phyloP scores from a whole-genome alignment of 2,888 invertebrate genomes.

The Philhelius pedissequus region DNA sequence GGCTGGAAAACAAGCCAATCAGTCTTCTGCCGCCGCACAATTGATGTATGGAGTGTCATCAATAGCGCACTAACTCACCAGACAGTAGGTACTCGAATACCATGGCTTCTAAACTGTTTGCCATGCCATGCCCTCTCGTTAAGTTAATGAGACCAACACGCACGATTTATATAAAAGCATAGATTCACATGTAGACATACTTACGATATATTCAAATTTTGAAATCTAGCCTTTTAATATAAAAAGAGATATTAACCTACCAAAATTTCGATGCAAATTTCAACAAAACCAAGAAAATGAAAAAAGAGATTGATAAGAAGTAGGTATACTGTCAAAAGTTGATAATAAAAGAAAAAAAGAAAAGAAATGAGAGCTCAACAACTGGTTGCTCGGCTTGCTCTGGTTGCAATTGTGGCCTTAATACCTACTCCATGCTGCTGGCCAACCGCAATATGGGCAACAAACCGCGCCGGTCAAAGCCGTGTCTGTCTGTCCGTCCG shows the following conservation, averaged over 20 bases:
- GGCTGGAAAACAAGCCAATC: background rate
- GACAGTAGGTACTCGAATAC: background rate
- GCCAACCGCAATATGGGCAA: slow-evolving; percentile 10
- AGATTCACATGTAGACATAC: slow-evolving; percentile 49
- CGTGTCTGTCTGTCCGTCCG: background rate
- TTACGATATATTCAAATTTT: slow-evolving; percentile 43
- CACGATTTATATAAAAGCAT: too few species aligned
- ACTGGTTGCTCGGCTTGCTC: slow-evolving; percentile 38
- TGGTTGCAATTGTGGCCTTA: slow-evolving; percentile 51
- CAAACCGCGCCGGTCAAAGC: background rate
- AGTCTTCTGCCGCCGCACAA: background rate
- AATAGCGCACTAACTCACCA: background rate
- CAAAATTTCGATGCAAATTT: background rate
- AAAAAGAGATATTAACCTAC: background rate
- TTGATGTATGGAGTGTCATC: background rate
- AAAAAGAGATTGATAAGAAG: slow-evolving; percentile 57
- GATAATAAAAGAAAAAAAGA: background rate
- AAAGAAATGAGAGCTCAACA: background rate
- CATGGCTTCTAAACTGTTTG: slow-evolving; percentile 19
- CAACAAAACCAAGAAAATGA: slow-evolving; percentile 22
- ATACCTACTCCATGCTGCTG: slow-evolving; percentile 20
- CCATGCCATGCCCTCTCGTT: slow-evolving; percentile 11
- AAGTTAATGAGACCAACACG: background rate
- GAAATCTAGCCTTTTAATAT: slow-evolving; percentile 1
- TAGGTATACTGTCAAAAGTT: background rate